These are phyloP conservation scores for Pterostichus madidus DNA, from an alignment of 2,888 invertebrate species.

Conservation along the genomic window DNA sequence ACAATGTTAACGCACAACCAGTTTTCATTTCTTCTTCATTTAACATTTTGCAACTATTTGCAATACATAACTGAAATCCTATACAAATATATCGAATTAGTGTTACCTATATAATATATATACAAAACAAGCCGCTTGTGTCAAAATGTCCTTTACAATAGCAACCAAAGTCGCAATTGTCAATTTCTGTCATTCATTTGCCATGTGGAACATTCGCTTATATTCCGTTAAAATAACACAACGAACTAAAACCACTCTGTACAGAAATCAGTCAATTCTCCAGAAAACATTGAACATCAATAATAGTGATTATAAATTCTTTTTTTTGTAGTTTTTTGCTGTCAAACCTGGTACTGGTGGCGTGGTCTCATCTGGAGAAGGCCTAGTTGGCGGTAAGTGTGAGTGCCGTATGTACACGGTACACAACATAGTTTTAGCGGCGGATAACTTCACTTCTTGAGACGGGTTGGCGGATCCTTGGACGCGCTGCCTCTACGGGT, in stretches of 20 bases:
- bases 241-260: slow-evolving; percentile 44
- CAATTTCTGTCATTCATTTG: slow-evolving; percentile 34
- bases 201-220: slow-evolving; percentile 39
- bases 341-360: slow-evolving; percentile 38
- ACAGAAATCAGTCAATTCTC: slow-evolving; percentile 42
- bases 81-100: slow-evolving; percentile 52
- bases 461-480: slow-evolving; percentile 75
- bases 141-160: slow-evolving; percentile 43
- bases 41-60: slow-evolving; percentile 50
- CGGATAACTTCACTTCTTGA: slow-evolving; percentile 75
- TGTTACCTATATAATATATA: slow-evolving; percentile 55
- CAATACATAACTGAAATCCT: slow-evolving; percentile 45
- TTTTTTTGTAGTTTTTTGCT: background rate
- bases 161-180: slow-evolving; percentile 36
- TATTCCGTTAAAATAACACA: slow-evolving; percentile 45
- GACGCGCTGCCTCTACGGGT: slow-evolving; percentile 79
- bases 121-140: slow-evolving; percentile 57
- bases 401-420: slow-evolving; percentile 9
- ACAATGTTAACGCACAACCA: slow-evolving; percentile 32
- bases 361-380: slow-evolving; percentile 29
- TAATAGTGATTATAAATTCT: slow-evolving; percentile 46
- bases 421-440: background rate
- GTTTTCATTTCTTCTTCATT: slow-evolving; percentile 33
- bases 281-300: slow-evolving; percentile 55
- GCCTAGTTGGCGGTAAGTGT: background rate